Evolutionary conservation across 2,888 invertebrate species (phyloP).

Genomic region (Alentia gelatinosa): DNA sequence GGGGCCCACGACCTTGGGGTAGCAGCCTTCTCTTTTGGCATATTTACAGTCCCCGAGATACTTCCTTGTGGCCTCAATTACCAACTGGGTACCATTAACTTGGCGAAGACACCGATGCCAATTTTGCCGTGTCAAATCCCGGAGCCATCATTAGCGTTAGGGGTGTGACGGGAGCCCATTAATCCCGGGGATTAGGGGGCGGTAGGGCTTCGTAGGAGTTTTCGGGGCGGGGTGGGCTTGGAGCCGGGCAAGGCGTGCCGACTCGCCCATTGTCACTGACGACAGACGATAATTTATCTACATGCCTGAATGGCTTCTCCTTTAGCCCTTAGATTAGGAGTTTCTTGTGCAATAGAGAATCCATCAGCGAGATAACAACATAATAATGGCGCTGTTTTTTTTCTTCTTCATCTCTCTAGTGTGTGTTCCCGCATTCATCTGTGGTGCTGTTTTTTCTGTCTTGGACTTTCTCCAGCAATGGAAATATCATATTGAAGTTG

Average conservation of each 20-base stretch:
- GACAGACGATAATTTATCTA: constrained; percentile 1
- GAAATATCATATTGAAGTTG: background rate
- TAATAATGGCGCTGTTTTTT: background rate
- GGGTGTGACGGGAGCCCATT: constrained; percentile 5
- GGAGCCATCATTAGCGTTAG: background rate
- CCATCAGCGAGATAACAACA: constrained; percentile 21
- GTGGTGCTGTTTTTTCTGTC: background rate
- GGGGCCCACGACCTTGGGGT: background rate
- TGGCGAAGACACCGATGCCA: constrained; percentile 18
- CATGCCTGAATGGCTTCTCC: constrained; percentile 32
- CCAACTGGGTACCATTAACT: background rate
- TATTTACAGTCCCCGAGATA: constrained; percentile 26
- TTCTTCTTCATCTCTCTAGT: background rate
- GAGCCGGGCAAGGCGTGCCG: background rate
- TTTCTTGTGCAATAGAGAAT: background rate
- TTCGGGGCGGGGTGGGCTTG: background rate
- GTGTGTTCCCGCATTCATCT: background rate
- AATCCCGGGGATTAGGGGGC: background rate
- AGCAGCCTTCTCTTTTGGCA: background rate
- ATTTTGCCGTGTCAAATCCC: constrained; percentile 36
- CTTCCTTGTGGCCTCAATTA: background rate
- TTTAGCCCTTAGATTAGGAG: background rate
- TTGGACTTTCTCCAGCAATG: background rate
- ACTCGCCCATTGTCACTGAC: background rate
- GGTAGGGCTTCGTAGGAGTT: background rate